These are phyloP conservation scores for Poecilia wingei DNA, from an alignment of 2,797 vertebrate species.

Conservation along the genomic window DNA sequence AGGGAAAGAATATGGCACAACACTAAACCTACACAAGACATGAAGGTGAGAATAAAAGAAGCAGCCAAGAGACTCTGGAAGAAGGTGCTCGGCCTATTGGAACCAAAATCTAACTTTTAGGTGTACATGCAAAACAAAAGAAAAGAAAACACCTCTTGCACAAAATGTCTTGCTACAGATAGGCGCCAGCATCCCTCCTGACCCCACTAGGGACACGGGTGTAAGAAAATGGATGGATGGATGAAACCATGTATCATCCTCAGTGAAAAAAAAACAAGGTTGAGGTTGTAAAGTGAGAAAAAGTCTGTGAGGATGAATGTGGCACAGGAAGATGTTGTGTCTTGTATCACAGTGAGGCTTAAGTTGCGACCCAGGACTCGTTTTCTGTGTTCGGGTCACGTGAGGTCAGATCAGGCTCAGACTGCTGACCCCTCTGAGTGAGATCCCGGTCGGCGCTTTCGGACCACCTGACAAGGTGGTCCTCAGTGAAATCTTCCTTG, in stretches of 20 bases:
- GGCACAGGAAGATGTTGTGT: background rate
- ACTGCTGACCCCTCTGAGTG: constrained; percentile 26
- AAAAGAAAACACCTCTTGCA: too few species aligned
- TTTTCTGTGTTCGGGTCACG: constrained; percentile 43
- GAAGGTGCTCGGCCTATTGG: background rate
- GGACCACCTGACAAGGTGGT: constrained; percentile 50
- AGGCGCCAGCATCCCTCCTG: too few species aligned
- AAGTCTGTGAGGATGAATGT: background rate
- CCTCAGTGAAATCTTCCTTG: too few species aligned
- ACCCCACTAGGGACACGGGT: too few species aligned
- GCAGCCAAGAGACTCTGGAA: background rate
- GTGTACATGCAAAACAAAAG: background rate
- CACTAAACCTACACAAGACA: background rate
- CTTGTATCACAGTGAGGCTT: constrained; percentile 29
- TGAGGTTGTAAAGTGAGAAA: background rate
- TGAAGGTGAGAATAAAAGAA: background rate
- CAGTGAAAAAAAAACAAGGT: background rate
- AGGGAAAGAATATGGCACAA: background rate
- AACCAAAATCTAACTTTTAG: background rate
- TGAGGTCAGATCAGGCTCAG: constrained; percentile 19
- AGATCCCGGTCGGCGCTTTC: constrained; percentile 48
- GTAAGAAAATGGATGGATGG: too few species aligned
- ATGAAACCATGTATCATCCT: background rate
- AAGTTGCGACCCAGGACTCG: constrained; percentile 14
- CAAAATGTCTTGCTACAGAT: too few species aligned